phyloP scores from a whole-genome alignment of 30 jellyfish, hydroid and myxozoan genomes.

The Mastigias papua region DNA sequence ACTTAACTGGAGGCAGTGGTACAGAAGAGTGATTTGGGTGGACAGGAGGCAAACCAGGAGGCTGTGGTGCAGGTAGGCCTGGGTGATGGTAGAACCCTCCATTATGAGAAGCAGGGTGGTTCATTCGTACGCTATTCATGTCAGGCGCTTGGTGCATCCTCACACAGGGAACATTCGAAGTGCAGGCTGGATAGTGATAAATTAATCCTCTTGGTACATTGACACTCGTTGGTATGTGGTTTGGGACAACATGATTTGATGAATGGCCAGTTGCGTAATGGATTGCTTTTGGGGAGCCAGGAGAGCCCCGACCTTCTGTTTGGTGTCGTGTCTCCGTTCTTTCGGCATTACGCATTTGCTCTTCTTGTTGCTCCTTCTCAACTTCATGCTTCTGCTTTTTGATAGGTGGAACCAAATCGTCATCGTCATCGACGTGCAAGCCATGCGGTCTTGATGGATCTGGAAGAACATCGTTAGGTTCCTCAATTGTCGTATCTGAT shows the following conservation, averaged over 20 bases:
- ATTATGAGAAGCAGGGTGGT: slow-evolving; percentile 23
- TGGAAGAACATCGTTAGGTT: background rate
- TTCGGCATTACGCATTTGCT: background rate
- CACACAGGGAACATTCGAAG: slow-evolving; percentile 43
- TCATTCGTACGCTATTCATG: slow-evolving; percentile 13
- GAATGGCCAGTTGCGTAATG: slow-evolving; percentile 12
- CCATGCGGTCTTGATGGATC: slow-evolving; percentile 8
- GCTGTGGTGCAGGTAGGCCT: slow-evolving; percentile 19
- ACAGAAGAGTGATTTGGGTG: slow-evolving; percentile 26
- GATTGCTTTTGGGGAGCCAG: slow-evolving; percentile 18
- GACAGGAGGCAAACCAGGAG: slow-evolving; percentile 28
- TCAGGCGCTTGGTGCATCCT: slow-evolving; percentile 50
- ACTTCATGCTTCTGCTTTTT: slow-evolving; percentile 24
- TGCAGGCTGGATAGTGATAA: slow-evolving; percentile 49
- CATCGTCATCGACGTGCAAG: background rate
- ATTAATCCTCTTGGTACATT: slow-evolving; percentile 27
- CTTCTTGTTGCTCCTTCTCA: background rate
- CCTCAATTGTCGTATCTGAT: slow-evolving; percentile 5
- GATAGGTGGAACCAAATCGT: slow-evolving; percentile 1
- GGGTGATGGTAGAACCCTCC: slow-evolving; percentile 36
- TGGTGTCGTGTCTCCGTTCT: slow-evolving; percentile 10
- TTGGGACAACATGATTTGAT: slow-evolving; percentile 12
- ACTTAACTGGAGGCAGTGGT: slow-evolving; percentile 25
- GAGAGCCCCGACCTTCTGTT: slow-evolving; percentile 18
- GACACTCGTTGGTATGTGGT: slow-evolving; percentile 13